Conservation (phyloP, 1,140 invertebrate genomes). For the Zaprionus africanus region DNA sequence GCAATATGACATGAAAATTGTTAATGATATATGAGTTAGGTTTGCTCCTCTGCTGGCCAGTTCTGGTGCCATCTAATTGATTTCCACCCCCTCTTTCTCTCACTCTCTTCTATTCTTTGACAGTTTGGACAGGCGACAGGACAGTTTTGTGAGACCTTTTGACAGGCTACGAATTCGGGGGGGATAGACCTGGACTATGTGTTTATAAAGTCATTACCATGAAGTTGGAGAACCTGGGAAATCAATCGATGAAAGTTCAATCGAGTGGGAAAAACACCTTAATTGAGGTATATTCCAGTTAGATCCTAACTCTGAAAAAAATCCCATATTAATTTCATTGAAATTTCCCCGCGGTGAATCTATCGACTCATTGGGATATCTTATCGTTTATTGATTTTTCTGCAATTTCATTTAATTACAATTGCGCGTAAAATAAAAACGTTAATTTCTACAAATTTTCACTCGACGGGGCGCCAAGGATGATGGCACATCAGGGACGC, state of each 20-base stretch:
- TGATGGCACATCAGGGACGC: constrained; percentile 30
- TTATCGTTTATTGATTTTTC: constrained; percentile 70
- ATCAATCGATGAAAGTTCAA: constrained; percentile 6
- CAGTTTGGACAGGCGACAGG: constrained; percentile 26
- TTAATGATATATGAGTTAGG: constrained; percentile 78
- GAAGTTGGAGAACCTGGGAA: constrained; percentile 4
- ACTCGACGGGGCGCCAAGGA: constrained; percentile 60
- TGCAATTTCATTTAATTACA: constrained; percentile 82
- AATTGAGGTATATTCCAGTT: background rate
- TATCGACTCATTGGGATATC: background rate
- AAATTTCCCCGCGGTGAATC: background rate
- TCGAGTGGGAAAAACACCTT: background rate
- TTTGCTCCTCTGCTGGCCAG: constrained; percentile 22
- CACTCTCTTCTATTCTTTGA: constrained; percentile 7
- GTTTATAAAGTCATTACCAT: constrained; percentile 75
- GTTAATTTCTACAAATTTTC: constrained; percentile 84
- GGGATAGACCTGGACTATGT: constrained; percentile 4
- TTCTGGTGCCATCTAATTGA: constrained; percentile 66
- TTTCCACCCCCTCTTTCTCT: constrained; percentile 31
- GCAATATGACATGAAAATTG: constrained; percentile 76
- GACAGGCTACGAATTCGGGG: constrained; percentile 14
- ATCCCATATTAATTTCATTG: background rate
- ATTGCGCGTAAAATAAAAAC: constrained; percentile 55
- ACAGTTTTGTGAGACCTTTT: constrained; percentile 43
- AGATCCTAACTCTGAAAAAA: background rate